phyloP scores from a whole-genome alignment of 92 coral and sea anemone species.

The Meandrina meandrites region DNA sequence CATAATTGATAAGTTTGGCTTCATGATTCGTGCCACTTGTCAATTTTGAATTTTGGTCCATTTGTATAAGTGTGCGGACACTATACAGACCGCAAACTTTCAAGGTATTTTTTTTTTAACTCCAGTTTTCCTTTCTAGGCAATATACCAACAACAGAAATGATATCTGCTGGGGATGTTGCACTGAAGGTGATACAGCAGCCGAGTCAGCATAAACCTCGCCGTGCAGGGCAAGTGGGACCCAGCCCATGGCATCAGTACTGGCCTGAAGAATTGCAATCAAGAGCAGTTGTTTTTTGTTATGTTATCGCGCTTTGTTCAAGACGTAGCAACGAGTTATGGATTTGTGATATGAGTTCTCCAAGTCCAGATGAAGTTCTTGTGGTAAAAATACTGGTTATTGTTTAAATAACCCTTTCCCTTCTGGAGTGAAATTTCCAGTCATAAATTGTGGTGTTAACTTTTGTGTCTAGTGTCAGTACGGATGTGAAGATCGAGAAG shows the following conservation, averaged over 20 bases:
- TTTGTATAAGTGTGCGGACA: no score
- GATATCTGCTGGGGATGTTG: not conserved
- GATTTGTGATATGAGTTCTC: slow-evolving; percentile 9
- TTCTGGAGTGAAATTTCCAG: no score
- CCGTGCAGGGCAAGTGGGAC: not conserved
- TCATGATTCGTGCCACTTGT: no score
- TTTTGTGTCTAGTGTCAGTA: no score
- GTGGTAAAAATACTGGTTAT: not conserved
- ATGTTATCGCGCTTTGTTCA: slow-evolving; percentile 6
- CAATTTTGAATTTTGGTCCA: no score
- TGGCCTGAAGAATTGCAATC: not conserved
- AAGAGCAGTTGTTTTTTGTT: not conserved
- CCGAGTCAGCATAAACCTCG: not conserved
- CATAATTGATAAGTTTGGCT: no score
- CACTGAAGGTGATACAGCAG: not conserved
- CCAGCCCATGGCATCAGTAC: slow-evolving; percentile 14
- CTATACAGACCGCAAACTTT: not conserved
- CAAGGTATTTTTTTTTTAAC: not conserved
- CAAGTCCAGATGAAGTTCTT: slow-evolving; percentile 1
- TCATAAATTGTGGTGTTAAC: no score
- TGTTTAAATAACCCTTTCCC: no score
- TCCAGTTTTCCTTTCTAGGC: not conserved
- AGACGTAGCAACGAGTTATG: not conserved
- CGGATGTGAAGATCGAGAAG: no score
- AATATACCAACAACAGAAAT: slow-evolving; percentile 6